Conservation (phyloP, 2,888 invertebrate genomes). For the Prostheceraeus crozeri region DNA sequence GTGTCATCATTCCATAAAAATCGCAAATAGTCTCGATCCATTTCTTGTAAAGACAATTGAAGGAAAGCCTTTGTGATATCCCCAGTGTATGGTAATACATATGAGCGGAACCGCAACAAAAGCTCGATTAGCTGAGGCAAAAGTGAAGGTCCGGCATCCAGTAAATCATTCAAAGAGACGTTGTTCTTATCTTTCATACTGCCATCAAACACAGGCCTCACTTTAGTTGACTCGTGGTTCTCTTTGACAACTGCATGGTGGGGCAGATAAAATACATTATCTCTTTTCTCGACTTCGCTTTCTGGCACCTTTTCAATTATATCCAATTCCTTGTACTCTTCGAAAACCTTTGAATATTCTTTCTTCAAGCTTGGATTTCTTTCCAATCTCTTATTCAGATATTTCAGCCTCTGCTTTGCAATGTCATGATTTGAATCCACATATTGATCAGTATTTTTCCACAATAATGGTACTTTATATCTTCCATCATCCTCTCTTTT, state of each 20-base stretch:
- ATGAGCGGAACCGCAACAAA: too few species aligned
- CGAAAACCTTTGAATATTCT: not conserved
- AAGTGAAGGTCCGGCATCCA: not conserved
- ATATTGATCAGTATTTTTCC: too few species aligned
- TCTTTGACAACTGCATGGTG: constrained; percentile 10
- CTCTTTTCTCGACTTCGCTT: constrained; percentile 9
- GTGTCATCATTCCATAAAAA: too few species aligned
- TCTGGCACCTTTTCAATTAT: constrained; percentile 8
- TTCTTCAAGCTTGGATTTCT: too few species aligned
- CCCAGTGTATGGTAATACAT: too few species aligned
- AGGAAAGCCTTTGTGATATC: too few species aligned
- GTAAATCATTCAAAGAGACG: constrained; percentile 7
- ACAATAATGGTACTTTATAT: constrained; percentile 2
- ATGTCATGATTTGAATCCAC: too few species aligned
- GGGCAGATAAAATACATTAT: constrained; percentile 3
- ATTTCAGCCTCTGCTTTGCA: too few species aligned
- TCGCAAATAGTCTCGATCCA: too few species aligned
- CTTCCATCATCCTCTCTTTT: not conserved
- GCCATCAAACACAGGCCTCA: constrained; percentile 4
- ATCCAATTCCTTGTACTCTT: constrained; percentile 1
- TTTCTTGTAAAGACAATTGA: too few species aligned
- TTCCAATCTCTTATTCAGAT: too few species aligned
- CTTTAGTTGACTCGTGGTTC: not conserved
- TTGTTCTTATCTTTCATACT: not conserved
- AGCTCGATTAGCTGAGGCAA: not conserved